Percentiles rank a stretch among this genome's conserved stretches.
phyloP scores from a whole-genome alignment of 2,888 invertebrate species.

The Hirtodrosophila cameraria region DNA sequence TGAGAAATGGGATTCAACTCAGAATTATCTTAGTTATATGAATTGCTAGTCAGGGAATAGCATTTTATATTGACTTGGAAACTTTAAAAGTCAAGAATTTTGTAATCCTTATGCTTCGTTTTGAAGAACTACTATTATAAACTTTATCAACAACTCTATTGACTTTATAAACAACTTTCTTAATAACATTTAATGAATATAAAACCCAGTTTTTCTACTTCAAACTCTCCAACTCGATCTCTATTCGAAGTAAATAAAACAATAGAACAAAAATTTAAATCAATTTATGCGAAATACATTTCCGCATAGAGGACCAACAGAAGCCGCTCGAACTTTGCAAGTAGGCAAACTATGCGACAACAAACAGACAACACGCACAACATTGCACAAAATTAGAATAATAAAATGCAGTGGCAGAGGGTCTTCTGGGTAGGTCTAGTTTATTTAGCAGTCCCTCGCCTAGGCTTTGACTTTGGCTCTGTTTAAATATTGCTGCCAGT shows the following conservation, averaged over 20 bases:
- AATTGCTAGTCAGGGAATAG: too few relatives aligned
- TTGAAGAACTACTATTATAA: too few relatives aligned
- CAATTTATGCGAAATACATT: slow-evolving; percentile 37
- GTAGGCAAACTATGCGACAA: slow-evolving; percentile 6
- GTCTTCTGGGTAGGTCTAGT: slow-evolving; percentile 18
- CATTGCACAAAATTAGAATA: slow-evolving; percentile 1
- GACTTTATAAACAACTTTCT: too few relatives aligned
- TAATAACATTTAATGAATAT: background rate
- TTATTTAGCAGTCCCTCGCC: background rate
- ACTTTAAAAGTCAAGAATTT: too few relatives aligned
- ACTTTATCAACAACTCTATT: too few relatives aligned
- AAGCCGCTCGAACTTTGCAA: slow-evolving; percentile 18
- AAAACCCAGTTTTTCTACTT: background rate
- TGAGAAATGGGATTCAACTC: too few relatives aligned
- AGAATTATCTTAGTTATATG: too few relatives aligned
- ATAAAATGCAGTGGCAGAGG: slow-evolving; percentile 1
- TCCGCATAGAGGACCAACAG: slow-evolving; percentile 33
- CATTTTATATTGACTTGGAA: too few relatives aligned
- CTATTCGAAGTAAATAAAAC: background rate
- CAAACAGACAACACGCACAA: background rate
- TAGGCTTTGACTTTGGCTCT: slow-evolving; percentile 36
- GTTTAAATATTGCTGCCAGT: slow-evolving; percentile 5
- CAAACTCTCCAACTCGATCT: background rate
- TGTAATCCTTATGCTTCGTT: too few relatives aligned
- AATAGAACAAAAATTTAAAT: slow-evolving; percentile 16